These are phyloP conservation scores for Pseudeuparius sepicola DNA, from an alignment of 2,888 invertebrate species.

Conservation along the genomic window DNA sequence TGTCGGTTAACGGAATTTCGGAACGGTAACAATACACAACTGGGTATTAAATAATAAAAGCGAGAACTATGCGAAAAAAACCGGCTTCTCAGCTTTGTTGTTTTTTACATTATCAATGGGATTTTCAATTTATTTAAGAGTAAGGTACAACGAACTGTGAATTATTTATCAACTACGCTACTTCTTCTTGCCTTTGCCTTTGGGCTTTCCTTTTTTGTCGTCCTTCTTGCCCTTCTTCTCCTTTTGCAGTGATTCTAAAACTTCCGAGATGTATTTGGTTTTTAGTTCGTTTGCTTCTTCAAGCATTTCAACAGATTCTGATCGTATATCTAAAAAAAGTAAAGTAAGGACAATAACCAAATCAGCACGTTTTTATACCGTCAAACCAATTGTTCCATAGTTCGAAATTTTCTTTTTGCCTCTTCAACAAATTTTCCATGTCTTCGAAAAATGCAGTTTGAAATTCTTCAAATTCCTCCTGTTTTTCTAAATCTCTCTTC, in stretches of 20 bases:
- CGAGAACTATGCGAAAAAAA: no score
- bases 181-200: conserved; percentile 12
- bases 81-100: no score
- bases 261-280: conserved; percentile 16
- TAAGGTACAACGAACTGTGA: neutral
- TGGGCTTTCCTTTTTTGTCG: conserved; percentile 2
- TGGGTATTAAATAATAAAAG: no score
- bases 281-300: conserved; percentile 12
- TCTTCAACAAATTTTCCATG: conserved; percentile 10
- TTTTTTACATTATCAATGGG: neutral
- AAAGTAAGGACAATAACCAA: no score
- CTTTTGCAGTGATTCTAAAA: conserved; percentile 4
- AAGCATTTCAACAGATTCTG: conserved; percentile 19
- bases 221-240: no score
- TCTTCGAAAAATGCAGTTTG: conserved; percentile 2
- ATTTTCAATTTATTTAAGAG: no score
- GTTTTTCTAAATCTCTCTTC: conserved; percentile 1
- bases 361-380: conserved; percentile 18
- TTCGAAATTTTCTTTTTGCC: conserved; percentile 13
- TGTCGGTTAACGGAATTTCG: no score
- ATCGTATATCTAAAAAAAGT: conserved; percentile 18
- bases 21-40: no score
- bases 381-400: conserved; percentile 20
- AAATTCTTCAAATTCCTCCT: conserved; percentile 8
- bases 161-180: no score